These are phyloP conservation scores for Pherbina coryleti DNA, from an alignment of 2,888 invertebrate species.

Conservation along the genomic window DNA sequence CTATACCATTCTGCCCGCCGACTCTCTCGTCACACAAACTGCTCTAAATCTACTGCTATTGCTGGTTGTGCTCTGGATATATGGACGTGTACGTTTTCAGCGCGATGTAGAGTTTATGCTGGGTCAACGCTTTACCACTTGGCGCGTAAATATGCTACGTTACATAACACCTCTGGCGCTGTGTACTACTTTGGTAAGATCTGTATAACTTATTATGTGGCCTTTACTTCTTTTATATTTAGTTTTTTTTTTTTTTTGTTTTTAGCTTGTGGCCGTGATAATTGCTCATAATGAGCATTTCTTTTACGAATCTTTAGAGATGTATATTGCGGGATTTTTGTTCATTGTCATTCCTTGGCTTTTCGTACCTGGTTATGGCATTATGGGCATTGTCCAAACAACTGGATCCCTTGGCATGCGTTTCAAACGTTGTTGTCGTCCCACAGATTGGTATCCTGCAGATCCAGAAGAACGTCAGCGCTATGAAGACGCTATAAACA, in stretches of 20 bases:
- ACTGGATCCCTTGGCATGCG: constrained; percentile 59
- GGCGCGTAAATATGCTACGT: constrained; percentile 64
- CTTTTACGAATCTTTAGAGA: constrained; percentile 49
- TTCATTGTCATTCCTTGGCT: constrained; percentile 46
- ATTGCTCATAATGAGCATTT: too few relatives aligned
- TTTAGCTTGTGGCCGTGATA: not conserved
- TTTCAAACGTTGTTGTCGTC: constrained; percentile 62
- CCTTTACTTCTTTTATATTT: too few relatives aligned
- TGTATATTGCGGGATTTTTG: constrained; percentile 43
- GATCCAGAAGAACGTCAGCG: constrained; percentile 64
- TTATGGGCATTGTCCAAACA: constrained; percentile 59
- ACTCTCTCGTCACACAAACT: constrained; percentile 53
- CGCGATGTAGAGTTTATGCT: constrained; percentile 82
- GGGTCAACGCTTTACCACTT: constrained; percentile 73
- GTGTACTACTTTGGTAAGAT: constrained; percentile 57
- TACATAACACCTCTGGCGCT: constrained; percentile 63
- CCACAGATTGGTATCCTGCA: constrained; percentile 68
- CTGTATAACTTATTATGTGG: constrained; percentile 57
- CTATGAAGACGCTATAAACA: constrained; percentile 66
- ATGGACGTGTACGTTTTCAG: constrained; percentile 78
- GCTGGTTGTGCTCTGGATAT: constrained; percentile 84
- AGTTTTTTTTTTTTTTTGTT: not conserved
- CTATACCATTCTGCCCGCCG: constrained; percentile 48
- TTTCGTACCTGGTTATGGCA: constrained; percentile 59
- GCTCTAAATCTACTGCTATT: constrained; percentile 75